phyloP scores from a whole-genome alignment of 2,113 vertebrate genomes.

The Columbina picui region DNA sequence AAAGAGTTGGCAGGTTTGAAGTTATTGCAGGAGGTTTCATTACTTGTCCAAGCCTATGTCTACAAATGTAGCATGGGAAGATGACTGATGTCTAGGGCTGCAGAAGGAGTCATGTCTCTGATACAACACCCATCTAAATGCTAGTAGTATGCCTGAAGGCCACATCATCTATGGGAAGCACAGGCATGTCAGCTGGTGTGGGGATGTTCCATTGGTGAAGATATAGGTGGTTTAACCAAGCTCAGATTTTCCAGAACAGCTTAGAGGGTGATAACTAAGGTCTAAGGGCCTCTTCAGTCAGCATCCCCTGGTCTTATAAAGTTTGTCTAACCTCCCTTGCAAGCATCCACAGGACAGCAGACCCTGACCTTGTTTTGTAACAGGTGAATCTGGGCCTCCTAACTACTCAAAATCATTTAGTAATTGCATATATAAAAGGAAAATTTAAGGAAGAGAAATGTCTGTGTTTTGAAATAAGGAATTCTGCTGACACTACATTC shows the following conservation, averaged over 20 bases:
- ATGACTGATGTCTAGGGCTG: background rate
- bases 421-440: background rate
- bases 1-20: background rate
- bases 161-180: background rate
- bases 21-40: background rate
- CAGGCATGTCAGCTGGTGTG: background rate
- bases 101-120: background rate
- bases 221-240: background rate
- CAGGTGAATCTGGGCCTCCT: background rate
- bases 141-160: background rate
- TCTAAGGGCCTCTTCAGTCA: background rate
- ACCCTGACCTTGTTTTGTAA: background rate
- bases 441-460: conserved; percentile 14
- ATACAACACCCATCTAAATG: accelerated
- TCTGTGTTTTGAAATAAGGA: conserved; percentile 25
- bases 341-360: background rate
- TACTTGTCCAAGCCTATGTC: background rate
- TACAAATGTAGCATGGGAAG: background rate
- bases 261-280: background rate
- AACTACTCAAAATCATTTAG: background rate
- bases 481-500: conserved; percentile 62
- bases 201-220: background rate
- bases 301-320: background rate
- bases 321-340: background rate
- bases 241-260: background rate